A percentile compares a stretch with the other conserved stretches of the same genome.
Conservation (phyloP, 2,113 vertebrate genomes). For the Trachemys scripta region DNA sequence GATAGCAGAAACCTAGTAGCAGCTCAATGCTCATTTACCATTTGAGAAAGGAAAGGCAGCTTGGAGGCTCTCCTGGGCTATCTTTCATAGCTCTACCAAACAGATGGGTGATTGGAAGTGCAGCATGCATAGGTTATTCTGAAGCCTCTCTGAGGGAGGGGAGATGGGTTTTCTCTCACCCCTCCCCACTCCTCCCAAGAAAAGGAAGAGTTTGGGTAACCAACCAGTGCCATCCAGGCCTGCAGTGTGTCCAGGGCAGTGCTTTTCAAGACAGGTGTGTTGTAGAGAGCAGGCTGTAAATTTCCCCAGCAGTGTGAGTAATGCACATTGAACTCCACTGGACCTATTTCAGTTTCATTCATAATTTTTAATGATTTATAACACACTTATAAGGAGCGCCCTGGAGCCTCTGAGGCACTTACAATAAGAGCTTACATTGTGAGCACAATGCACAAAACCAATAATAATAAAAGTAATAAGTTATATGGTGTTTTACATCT, state of each 20-base stretch:
- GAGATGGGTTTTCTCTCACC: neutral
- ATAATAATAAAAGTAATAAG: conserved; percentile 23
- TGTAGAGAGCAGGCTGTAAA: neutral
- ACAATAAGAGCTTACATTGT: neutral
- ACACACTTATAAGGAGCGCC: neutral
- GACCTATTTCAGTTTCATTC: neutral
- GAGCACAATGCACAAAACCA: neutral
- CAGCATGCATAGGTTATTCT: neutral
- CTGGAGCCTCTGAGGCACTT: neutral
- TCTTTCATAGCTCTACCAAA: conserved; percentile 61
- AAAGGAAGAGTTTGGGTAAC: neutral
- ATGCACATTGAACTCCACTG: neutral
- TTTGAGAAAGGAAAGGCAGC: conserved; percentile 45
- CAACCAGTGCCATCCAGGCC: neutral
- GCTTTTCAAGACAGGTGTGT: neutral
- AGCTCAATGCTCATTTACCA: conserved; percentile 48
- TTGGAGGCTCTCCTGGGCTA: neutral
- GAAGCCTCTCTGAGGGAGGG: neutral
- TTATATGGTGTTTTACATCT: neutral
- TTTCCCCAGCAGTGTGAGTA: neutral
- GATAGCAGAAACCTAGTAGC: conserved; percentile 48
- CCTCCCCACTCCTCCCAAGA: accelerated
- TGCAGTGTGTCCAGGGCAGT: neutral
- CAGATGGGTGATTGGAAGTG: conserved; percentile 43
- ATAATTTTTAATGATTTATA: conserved; percentile 7